Evolutionary conservation across 1,140 invertebrate genomes (phyloP).

Genomic region (Grapholita molesta): DNA sequence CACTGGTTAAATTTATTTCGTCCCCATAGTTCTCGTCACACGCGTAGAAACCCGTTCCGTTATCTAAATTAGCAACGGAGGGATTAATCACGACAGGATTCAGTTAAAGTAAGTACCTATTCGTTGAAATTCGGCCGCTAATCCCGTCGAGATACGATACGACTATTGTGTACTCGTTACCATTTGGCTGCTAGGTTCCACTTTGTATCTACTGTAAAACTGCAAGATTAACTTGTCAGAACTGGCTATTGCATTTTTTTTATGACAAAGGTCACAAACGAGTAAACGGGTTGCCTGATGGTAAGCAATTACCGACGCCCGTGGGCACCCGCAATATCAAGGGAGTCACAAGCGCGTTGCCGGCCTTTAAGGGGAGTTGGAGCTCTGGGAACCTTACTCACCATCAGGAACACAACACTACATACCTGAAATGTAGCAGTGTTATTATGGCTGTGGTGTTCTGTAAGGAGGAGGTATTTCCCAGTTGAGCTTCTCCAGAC

Average conservation of each 20-base stretch:
- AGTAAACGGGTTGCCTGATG: no score
- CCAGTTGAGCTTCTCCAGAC: no score
- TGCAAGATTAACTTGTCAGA: neutral
- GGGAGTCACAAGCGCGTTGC: no score
- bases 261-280: no score
- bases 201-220: neutral
- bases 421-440: no score
- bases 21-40: neutral
- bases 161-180: slow-evolving; percentile 20
- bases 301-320: no score
- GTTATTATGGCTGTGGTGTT: no score
- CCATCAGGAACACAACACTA: no score
- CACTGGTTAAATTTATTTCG: neutral
- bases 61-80: slow-evolving; percentile 61
- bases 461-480: no score
- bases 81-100: slow-evolving; percentile 51
- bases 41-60: neutral
- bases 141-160: slow-evolving; percentile 14
- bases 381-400: no score
- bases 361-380: no score
- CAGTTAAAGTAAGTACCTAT: slow-evolving; percentile 19
- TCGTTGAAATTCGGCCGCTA: slow-evolving; percentile 13
- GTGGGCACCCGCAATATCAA: no score
- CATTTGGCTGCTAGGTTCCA: slow-evolving; percentile 31
- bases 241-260: neutral